These are phyloP conservation scores for Pachyramphus minor DNA, from an alignment of 2,113 vertebrate genomes.

Conservation along the genomic window DNA sequence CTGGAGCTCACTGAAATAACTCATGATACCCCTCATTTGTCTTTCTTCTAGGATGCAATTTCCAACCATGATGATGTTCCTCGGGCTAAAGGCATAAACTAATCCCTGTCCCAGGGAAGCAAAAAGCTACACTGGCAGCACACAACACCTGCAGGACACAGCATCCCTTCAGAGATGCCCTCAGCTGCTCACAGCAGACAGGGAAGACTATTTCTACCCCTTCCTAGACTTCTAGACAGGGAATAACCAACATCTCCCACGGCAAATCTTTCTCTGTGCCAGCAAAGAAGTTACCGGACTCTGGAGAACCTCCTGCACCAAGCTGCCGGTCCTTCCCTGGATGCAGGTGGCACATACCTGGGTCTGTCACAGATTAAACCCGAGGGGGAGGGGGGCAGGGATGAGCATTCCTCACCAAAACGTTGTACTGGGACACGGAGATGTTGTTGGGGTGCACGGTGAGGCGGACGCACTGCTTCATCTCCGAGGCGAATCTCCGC, in stretches of 20 bases:
- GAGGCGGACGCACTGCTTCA: constrained; percentile 95
- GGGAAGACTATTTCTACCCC: neutral
- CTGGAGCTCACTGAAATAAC: neutral
- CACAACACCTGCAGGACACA: accelerated
- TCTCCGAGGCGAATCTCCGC: constrained; percentile 90
- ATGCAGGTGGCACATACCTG: neutral
- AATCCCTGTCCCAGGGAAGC: neutral
- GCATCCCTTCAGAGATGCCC: neutral
- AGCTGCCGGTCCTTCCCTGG: neutral
- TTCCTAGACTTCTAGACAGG: neutral
- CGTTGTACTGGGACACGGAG: constrained; percentile 96
- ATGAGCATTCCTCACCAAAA: constrained; percentile 82
- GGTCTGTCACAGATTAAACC: neutral
- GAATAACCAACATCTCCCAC: neutral
- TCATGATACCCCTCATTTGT: neutral
- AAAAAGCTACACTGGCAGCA: neutral
- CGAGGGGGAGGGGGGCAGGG: neutral
- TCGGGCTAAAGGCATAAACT: neutral
- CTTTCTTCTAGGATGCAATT: neutral
- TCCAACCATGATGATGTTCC: neutral
- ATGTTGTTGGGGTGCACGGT: constrained; percentile 98
- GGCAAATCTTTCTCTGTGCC: neutral
- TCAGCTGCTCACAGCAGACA: neutral
- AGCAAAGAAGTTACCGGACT: neutral
- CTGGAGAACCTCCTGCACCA: neutral